phyloP scores from a whole-genome alignment of 2,797 vertebrate genomes.

The Gorsachius magnificus region DNA sequence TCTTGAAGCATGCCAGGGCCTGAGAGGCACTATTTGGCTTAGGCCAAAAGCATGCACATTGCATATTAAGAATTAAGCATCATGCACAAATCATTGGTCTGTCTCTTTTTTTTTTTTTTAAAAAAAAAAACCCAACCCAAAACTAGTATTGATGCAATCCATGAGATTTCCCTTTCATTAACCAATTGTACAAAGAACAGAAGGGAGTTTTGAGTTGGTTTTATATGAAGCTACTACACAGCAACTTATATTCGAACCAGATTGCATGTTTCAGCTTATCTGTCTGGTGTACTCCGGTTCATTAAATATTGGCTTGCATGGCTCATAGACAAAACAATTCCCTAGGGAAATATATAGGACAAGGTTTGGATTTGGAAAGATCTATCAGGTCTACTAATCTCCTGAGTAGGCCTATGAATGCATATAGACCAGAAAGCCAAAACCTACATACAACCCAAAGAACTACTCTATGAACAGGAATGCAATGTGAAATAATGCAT shows the following conservation, averaged over 20 bases:
- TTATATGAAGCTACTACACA: not conserved
- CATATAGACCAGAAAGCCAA: not conserved
- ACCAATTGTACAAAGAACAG: not conserved
- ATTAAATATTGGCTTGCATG: not conserved
- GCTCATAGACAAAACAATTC: not conserved
- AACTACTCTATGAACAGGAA: not conserved
- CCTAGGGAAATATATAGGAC: not conserved
- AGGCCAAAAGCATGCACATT: rapidly evolving
- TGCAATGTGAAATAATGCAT: rapidly evolving
- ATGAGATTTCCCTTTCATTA: not conserved
- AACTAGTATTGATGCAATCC: not conserved
- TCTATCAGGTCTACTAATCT: not conserved
- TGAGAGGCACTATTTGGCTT: not conserved
- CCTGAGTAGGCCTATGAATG: not conserved
- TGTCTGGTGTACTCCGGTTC: not conserved
- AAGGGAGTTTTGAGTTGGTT: not conserved
- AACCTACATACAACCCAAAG: not conserved
- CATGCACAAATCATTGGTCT: rapidly evolving
- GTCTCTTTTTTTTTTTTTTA: not conserved
- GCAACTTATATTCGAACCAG: not conserved
- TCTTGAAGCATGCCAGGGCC: no score
- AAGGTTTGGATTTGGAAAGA: not conserved
- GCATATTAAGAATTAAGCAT: not conserved
- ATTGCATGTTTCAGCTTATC: not conserved
- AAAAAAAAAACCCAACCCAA: no score